Base-by-base conservation (phyloP, 2,113 vertebrate genomes). In the Hydrochoerus hydrochaeris region DNA sequence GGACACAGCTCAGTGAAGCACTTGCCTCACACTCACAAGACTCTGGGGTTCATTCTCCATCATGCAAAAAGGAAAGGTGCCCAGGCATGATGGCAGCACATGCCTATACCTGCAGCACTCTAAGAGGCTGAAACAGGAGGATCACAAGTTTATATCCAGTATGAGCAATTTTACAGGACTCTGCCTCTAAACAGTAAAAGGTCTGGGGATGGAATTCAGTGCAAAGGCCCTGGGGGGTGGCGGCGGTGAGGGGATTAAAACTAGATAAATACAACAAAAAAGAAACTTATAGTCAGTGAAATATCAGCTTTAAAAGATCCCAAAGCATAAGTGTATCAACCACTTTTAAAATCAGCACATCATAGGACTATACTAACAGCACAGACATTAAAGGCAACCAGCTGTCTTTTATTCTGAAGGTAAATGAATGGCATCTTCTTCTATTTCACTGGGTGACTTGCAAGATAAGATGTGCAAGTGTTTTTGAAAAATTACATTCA, bases 401-500 rank as follows among this genome's bases (percentile, higher is more conserved):
- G 41, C 52, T 57, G 19, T 44, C 44, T 81, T 90, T 86, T 35
- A 95, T 38, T 85, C 49, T 88, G 41, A 91, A 44, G 26, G 41
- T 49, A 49, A 75, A 4, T 41, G 67, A 60, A 63, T 35, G 69
- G 3, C 17, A 35, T 58, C 9, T 65, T 82, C 63, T 91, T 58
- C 30, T 67, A 49, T 73, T 82, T 96, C 62, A 95, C 11, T 82
- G 77, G 3, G 69, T 49, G n/a, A 60, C 52, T 85, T 78, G 62
- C 81, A 93, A 89, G 78, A 94, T 32, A 93, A 89, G 78, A 94
- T 32, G 60, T 57, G 4, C 20, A 35, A 80, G 54, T 44, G 13
- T 90, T 83, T 5, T 82, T 46, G 35, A 85, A 88, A 96, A 93
- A 58, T 44, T 86, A 88, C 90, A n/a, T 63, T 88, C 65, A 85